A percentile compares a stretch with the other conserved stretches of the same genome.
Evolutionary conservation across 2,888 invertebrate species (phyloP).

Genomic region (Nephrotoma appendiculata): DNA sequence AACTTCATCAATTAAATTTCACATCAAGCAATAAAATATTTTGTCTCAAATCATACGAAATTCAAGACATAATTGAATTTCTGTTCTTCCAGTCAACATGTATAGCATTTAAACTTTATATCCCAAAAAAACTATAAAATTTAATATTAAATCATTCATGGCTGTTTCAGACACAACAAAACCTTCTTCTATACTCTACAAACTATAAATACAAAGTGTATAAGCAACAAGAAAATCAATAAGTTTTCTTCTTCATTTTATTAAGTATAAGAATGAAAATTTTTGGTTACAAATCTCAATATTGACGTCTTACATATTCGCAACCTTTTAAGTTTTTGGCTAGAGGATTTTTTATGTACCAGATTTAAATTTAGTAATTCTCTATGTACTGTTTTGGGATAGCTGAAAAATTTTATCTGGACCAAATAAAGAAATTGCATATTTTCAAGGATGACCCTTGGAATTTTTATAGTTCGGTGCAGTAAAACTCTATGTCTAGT

Average conservation of each 20-base stretch:
- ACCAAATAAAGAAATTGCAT: not conserved
- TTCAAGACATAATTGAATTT: not conserved
- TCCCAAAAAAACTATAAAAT: not conserved
- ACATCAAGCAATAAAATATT: not conserved
- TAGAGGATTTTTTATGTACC: not conserved
- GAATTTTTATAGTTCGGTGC: not conserved
- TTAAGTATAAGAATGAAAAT: not conserved
- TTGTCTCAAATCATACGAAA: not conserved
- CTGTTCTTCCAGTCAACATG: not conserved
- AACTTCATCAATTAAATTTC: not conserved
- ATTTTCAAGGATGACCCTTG: not conserved
- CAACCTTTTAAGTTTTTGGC: not conserved
- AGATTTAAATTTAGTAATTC: not conserved
- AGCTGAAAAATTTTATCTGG: not conserved
- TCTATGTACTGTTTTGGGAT: not conserved
- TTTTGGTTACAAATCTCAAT: not conserved
- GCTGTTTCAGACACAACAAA: not conserved
- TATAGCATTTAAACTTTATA: not conserved
- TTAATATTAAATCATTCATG: not conserved
- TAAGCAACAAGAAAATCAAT: not conserved
- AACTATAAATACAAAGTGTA: not conserved
- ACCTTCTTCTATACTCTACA: not conserved
- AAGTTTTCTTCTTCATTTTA: not conserved
- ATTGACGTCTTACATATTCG: not conserved
- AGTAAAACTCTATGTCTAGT: not conserved